phyloP scores from a whole-genome alignment of 2,113 vertebrate genomes.

The Talpa occidentalis region DNA sequence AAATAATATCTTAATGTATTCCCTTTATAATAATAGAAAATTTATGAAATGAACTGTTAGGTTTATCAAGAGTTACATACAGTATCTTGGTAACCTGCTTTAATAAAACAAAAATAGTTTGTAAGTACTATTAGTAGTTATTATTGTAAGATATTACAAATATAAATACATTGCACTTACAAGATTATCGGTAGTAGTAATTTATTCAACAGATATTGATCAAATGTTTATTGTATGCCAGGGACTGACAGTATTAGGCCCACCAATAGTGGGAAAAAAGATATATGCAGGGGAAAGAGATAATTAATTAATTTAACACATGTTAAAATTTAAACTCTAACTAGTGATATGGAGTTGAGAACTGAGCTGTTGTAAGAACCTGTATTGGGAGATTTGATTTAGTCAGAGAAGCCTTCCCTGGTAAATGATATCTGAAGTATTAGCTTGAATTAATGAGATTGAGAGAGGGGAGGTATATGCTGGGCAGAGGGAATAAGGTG shows the following conservation, averaged over 20 bases:
- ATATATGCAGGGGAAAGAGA: background rate
- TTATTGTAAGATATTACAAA: too few relatives aligned
- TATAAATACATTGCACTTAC: too few relatives aligned
- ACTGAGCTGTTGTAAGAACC: background rate
- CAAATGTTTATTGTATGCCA: background rate
- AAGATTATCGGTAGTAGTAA: background rate
- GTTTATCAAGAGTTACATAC: conserved; percentile 37
- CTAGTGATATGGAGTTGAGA: background rate
- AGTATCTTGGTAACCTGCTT: conserved; percentile 22
- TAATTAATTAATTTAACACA: background rate
- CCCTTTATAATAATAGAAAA: conserved; percentile 21
- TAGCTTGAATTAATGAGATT: background rate
- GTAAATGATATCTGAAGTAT: background rate
- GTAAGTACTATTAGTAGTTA: background rate
- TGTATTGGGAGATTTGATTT: background rate
- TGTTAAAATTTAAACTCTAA: background rate
- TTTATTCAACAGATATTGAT: background rate
- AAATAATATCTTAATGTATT: conserved; percentile 5
- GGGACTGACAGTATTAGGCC: background rate
- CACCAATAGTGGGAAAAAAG: background rate
- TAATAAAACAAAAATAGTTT: conserved; percentile 55
- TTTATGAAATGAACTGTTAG: conserved; percentile 20
- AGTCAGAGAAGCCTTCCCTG: background rate
- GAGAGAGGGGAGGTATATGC: background rate
- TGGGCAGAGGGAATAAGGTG: background rate